Conservation (phyloP, 2,888 invertebrate genomes). For the Pandemis heparana region DNA sequence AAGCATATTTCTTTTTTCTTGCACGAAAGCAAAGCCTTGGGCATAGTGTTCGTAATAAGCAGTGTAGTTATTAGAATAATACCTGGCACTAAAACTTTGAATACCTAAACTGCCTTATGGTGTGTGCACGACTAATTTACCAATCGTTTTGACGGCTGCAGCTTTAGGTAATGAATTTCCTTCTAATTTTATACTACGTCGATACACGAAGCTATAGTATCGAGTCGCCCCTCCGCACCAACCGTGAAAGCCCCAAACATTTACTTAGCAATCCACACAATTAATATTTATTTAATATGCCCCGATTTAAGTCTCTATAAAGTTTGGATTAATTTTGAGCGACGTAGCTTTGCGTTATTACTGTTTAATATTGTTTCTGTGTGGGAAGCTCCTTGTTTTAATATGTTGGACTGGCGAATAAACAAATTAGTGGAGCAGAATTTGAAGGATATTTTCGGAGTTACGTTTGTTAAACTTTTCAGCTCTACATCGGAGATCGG, state of each 20-base stretch:
- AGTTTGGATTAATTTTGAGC: conserved; percentile 49
- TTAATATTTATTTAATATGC: conserved; percentile 72
- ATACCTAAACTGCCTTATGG: too few relatives aligned
- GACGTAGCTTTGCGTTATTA: conserved; percentile 34
- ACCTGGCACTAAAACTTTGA: neutral
- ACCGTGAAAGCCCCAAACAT: conserved; percentile 70
- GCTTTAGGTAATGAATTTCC: neutral
- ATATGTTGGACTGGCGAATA: conserved; percentile 10
- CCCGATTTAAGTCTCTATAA: conserved; percentile 61
- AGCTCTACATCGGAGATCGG: neutral
- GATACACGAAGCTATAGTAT: neutral
- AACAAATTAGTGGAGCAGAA: conserved; percentile 1
- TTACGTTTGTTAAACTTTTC: neutral
- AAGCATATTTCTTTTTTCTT: too few relatives aligned
- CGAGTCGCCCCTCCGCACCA: conserved; percentile 58
- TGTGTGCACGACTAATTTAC: too few relatives aligned
- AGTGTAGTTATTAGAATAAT: neutral
- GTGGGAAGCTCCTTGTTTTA: conserved; percentile 27
- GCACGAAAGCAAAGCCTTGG: too few relatives aligned
- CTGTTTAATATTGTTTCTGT: conserved; percentile 35
- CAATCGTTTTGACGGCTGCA: too few relatives aligned
- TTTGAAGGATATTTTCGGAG: neutral
- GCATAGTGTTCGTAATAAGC: too few relatives aligned
- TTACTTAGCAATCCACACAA: conserved; percentile 71
- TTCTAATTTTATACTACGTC: neutral